A percentile compares a stretch with the other conserved stretches of the same genome.
These are phyloP conservation scores for Fopius arisanus DNA, from an alignment of 1,140 invertebrate genomes.

Conservation along the genomic window DNA sequence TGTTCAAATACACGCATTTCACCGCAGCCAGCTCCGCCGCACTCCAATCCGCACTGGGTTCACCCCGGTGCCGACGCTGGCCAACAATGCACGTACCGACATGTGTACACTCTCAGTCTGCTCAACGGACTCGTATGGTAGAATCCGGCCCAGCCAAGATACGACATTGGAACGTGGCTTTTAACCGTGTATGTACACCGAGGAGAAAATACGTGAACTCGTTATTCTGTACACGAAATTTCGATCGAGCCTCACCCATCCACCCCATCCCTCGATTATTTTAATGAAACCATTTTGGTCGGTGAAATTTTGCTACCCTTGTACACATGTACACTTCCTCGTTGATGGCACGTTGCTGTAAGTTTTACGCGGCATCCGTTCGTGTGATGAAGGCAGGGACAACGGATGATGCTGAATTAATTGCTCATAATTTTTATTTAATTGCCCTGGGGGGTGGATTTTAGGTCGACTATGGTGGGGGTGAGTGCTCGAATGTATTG, in stretches of 20 bases:
- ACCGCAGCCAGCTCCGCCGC: constrained; percentile 31
- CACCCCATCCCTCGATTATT: constrained; percentile 44
- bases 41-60: constrained; percentile 9
- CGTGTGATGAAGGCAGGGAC: not conserved
- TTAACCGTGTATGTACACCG: not conserved
- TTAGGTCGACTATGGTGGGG: not conserved
- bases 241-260: constrained; percentile 42
- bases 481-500: not conserved
- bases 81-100: constrained; percentile 32
- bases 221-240: constrained; percentile 50
- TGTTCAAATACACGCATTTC: constrained; percentile 56
- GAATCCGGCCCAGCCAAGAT: not conserved
- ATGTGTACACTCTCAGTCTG: constrained; percentile 3
- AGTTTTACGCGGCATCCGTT: not conserved
- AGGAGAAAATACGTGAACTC: constrained; percentile 38
- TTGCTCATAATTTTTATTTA: not conserved
- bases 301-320: not conserved
- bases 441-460: not conserved
- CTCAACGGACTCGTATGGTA: not conserved
- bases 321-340: not conserved
- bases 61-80: not conserved
- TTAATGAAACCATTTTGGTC: constrained; percentile 51
- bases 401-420: not conserved
- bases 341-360: not conserved
- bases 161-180: not conserved